Conservation (phyloP, 2,888 invertebrate species). For the Dolomedes plantarius region DNA sequence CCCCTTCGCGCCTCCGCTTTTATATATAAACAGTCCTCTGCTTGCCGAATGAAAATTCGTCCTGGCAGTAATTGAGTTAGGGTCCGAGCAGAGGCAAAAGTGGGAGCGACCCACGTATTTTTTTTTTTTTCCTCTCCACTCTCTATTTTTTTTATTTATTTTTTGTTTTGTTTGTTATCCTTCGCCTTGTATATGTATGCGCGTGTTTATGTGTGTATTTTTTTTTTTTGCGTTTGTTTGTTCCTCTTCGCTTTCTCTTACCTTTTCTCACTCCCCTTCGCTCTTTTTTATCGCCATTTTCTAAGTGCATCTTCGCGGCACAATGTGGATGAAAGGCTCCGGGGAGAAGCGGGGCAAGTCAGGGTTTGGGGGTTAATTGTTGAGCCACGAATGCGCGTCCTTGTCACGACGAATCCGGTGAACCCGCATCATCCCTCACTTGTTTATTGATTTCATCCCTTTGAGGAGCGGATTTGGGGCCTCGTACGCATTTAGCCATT, state of each 20-base stretch:
- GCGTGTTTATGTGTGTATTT: constrained; percentile 1
- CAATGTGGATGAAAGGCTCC: constrained; percentile 12
- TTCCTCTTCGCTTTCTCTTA: constrained; percentile 10
- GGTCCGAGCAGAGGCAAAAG: constrained; percentile 69
- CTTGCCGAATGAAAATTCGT: constrained; percentile 70
- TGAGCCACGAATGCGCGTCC: not conserved
- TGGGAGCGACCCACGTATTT: constrained; percentile 49
- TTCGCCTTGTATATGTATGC: constrained; percentile 9
- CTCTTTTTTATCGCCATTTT: constrained; percentile 66
- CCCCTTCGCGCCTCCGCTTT: constrained; percentile 16
- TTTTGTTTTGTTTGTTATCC: constrained; percentile 14
- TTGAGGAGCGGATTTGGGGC: no score
- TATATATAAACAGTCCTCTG: constrained; percentile 35
- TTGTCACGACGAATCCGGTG: no score
- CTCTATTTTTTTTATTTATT: constrained; percentile 4
- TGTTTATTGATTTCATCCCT: no score
- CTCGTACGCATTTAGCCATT: no score
- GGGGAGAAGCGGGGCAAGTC: constrained; percentile 30
- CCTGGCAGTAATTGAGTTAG: constrained; percentile 72
- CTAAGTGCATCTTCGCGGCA: constrained; percentile 66
- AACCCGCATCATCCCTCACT: no score
- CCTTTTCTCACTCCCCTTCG: constrained; percentile 32
- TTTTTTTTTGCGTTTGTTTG: not conserved
- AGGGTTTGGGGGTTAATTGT: not conserved
- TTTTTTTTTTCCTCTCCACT: not conserved